Conservation (phyloP, 2,888 invertebrate species). For the Geophilus truncorum region DNA sequence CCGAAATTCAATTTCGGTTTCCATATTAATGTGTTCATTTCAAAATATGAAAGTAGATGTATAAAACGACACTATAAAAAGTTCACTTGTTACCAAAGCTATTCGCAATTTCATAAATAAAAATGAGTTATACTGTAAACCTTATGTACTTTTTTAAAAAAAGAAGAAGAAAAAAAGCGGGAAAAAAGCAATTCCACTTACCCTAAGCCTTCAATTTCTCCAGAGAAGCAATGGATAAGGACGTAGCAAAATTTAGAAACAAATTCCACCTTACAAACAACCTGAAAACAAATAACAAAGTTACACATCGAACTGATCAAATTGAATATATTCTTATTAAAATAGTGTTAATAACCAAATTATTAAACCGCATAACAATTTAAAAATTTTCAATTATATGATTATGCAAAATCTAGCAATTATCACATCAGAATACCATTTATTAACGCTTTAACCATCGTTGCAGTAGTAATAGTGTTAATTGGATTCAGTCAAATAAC, state of each 20-base stretch:
- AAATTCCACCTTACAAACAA: neutral
- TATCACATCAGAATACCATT: neutral
- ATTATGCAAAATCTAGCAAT: neutral
- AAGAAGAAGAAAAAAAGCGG: neutral
- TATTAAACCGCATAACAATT: too few species aligned
- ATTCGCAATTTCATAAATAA: neutral
- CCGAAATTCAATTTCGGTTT: neutral
- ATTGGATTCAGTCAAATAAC: neutral
- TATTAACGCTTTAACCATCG: neutral
- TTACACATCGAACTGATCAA: too few species aligned
- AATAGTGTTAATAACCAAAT: too few species aligned
- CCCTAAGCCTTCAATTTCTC: constrained; percentile 6
- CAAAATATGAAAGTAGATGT: neutral
- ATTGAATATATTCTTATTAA: too few species aligned
- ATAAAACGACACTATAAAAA: neutral
- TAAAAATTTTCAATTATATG: neutral
- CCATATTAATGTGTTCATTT: neutral
- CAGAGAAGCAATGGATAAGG: neutral
- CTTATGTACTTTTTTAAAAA: neutral
- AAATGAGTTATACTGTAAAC: neutral
- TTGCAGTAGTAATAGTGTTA: neutral
- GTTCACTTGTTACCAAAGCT: neutral
- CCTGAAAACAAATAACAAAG: neutral
- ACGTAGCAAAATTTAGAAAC: neutral
- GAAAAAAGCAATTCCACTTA: neutral